phyloP scores from a whole-genome alignment of 2,888 invertebrate genomes.

The Crepidodera aurea region DNA sequence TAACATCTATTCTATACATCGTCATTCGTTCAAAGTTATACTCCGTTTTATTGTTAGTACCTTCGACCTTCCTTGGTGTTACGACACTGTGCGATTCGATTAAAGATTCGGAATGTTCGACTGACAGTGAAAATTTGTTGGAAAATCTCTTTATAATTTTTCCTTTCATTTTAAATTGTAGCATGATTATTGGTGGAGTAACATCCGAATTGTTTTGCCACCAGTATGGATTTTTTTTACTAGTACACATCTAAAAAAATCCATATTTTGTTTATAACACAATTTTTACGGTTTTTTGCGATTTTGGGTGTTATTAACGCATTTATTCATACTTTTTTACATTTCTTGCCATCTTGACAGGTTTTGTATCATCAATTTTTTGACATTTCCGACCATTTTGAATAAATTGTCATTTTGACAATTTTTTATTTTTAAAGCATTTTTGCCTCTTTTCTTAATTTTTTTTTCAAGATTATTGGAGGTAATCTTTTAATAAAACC shows the following conservation, averaged over 20 bases:
- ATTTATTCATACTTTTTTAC: too few relatives aligned
- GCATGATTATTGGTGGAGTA: constrained; percentile 16
- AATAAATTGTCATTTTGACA: too few relatives aligned
- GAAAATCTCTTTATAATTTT: constrained; percentile 15
- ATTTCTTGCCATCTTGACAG: too few relatives aligned
- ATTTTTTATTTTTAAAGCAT: too few relatives aligned
- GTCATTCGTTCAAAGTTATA: constrained; percentile 39
- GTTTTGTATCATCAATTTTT: too few relatives aligned
- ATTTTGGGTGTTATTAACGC: too few relatives aligned
- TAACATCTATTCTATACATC: constrained; percentile 40
- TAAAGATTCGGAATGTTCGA: constrained; percentile 9
- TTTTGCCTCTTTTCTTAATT: too few relatives aligned
- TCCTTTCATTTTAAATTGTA: constrained; percentile 16
- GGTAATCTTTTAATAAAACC: too few relatives aligned
- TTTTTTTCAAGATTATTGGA: too few relatives aligned
- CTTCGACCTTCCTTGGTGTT: constrained; percentile 27
- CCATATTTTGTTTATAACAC: constrained; percentile 3
- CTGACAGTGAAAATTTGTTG: constrained; percentile 32
- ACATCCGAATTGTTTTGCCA: constrained; percentile 26
- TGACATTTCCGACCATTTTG: too few relatives aligned
- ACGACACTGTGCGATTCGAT: constrained; percentile 19
- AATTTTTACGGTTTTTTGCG: too few relatives aligned
- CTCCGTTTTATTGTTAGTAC: constrained; percentile 12
- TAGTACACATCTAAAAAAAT: constrained; percentile 42
- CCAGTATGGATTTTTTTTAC: constrained; percentile 39